Percentiles rank a stretch among this genome's conserved stretches.
phyloP scores from a whole-genome alignment of 2,113 vertebrate species.

The Limanda limanda region DNA sequence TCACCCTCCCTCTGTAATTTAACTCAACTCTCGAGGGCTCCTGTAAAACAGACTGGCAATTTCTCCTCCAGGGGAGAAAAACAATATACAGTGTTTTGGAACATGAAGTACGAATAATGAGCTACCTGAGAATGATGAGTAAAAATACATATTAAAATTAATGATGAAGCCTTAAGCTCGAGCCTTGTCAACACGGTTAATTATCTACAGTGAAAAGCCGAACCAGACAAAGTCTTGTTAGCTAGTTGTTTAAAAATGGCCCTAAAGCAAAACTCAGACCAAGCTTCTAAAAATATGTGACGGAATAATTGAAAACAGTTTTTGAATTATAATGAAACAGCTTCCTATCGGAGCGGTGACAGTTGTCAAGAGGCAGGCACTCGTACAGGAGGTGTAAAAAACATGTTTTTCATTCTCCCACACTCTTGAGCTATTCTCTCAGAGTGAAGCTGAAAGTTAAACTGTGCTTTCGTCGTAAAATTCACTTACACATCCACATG shows the following conservation, averaged over 20 bases:
- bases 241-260: not conserved
- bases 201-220: conserved; percentile 18
- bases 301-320: not conserved
- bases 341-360: not conserved
- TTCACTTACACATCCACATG: no score
- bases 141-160: conserved; percentile 12
- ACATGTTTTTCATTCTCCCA: not conserved
- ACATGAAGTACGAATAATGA: conserved; percentile 42
- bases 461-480: not conserved
- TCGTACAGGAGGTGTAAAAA: not conserved
- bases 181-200: conserved; percentile 29
- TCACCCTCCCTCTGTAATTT: conserved; percentile 11
- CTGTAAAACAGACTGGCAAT: conserved; percentile 11
- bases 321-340: conserved; percentile 1
- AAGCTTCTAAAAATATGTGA: conserved; percentile 1
- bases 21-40: conserved; percentile 5
- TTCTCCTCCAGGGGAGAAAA: not conserved
- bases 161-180: conserved; percentile 28
- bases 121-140: conserved; percentile 27
- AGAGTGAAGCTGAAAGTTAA: not conserved
- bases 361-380: not conserved
- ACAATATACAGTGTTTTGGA: not conserved
- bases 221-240: conserved; percentile 14
- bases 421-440: not conserved
- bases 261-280: conserved; percentile 28